Conservation (phyloP, 1,140 invertebrate species). For the Monomorium pharaonis region DNA sequence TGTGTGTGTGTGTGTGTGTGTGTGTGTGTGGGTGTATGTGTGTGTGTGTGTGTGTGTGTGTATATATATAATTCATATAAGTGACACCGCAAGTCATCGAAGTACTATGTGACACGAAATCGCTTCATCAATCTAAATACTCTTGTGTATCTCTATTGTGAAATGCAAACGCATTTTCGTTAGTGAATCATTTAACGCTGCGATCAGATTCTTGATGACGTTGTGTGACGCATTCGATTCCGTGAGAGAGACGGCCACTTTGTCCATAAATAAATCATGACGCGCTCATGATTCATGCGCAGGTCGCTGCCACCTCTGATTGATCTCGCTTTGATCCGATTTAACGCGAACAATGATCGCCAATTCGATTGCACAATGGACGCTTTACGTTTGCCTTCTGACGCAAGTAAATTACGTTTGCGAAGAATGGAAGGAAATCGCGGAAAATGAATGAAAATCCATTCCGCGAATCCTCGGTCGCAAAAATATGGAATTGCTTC, state of each 20-base stretch:
- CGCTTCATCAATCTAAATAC: not conserved
- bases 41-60: not conserved
- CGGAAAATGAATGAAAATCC: not conserved
- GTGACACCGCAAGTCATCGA: not conserved
- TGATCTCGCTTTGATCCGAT: constrained; percentile 1
- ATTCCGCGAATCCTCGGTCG: not conserved
- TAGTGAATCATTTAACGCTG: not conserved
- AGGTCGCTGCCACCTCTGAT: not conserved
- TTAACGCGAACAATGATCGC: not conserved
- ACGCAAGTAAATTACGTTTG: not conserved
- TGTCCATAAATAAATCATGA: constrained; percentile 29
- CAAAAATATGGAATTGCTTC: not conserved
- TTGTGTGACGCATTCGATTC: constrained; percentile 12
- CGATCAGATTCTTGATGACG: not conserved
- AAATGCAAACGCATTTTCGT: constrained; percentile 26
- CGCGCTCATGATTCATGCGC: constrained; percentile 16
- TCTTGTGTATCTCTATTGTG: not conserved
- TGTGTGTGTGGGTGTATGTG: not conserved
- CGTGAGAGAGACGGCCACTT: not conserved
- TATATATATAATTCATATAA: not conserved
- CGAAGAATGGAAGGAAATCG: not conserved
- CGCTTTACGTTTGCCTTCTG: not conserved
- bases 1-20: not conserved
- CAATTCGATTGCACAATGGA: not conserved
- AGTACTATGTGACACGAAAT: constrained; percentile 32